These are phyloP conservation scores for Seira ritae DNA, from an alignment of 2,888 invertebrate species.

Conservation along the genomic window DNA sequence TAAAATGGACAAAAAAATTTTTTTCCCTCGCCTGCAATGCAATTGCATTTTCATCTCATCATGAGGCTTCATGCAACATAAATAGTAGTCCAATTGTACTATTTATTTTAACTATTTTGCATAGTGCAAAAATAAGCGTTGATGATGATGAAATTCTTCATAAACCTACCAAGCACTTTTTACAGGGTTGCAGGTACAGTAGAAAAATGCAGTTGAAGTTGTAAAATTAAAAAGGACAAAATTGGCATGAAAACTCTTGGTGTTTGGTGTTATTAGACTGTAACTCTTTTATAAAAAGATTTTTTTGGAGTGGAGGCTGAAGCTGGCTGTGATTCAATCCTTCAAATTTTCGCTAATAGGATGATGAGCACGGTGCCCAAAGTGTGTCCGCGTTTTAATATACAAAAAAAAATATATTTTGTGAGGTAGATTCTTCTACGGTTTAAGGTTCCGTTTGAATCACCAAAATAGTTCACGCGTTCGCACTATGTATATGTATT, in stretches of 20 bases:
- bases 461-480: not conserved
- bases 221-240: slow-evolving; percentile 15
- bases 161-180: too few species aligned
- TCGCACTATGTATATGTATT: not conserved
- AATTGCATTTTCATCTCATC: not conserved
- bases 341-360: not conserved
- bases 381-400: not conserved
- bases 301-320: not conserved
- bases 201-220: too few species aligned
- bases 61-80: too few species aligned
- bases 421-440: not conserved
- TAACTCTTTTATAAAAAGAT: not conserved
- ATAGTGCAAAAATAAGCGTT: too few species aligned
- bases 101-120: too few species aligned
- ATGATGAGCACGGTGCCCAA: not conserved
- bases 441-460: not conserved
- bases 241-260: slow-evolving; percentile 31
- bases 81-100: too few species aligned
- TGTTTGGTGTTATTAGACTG: too few species aligned
- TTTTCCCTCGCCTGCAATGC: too few species aligned
- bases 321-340: not conserved
- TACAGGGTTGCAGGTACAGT: too few species aligned
- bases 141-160: too few species aligned
- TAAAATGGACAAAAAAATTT: slow-evolving; percentile 1
- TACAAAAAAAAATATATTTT: not conserved